Evolutionary conservation across 2,113 vertebrate genomes (phyloP).

Genomic region (Heterotis niloticus): DNA sequence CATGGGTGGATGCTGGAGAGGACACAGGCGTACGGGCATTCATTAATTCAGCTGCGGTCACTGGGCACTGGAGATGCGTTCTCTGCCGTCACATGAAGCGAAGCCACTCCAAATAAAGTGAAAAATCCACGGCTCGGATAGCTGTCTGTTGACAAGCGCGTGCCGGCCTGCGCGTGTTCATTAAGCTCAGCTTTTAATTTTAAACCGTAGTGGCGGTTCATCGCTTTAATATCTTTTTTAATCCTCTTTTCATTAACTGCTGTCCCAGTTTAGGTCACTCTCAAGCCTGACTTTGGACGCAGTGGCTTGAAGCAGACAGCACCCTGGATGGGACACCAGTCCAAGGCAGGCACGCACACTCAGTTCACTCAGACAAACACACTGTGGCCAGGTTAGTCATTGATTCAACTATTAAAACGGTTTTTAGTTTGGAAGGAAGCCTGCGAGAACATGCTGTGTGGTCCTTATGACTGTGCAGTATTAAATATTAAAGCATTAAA

Average conservation of each 20-base stretch:
- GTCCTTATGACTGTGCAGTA: neutral
- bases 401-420: too few relatives aligned
- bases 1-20: neutral
- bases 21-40: neutral
- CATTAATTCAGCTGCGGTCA: slow-evolving; percentile 10
- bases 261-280: neutral
- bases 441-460: too few relatives aligned
- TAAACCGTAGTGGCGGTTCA: neutral
- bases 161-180: neutral
- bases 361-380: neutral
- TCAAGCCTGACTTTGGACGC: too few relatives aligned
- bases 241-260: neutral
- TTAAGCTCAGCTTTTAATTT: neutral
- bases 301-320: neutral
- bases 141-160: neutral
- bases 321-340: neutral
- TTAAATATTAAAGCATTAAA: too few relatives aligned
- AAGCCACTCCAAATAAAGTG: neutral
- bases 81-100: neutral
- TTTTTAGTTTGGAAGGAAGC: too few relatives aligned
- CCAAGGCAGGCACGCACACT: neutral
- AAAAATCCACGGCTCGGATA: too few relatives aligned
- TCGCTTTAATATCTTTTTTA: too few relatives aligned
- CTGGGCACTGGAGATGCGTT: neutral
- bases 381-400: too few relatives aligned